Evolutionary conservation across 2,888 invertebrate species (phyloP).

Genomic region (Chloromyia formosa): DNA sequence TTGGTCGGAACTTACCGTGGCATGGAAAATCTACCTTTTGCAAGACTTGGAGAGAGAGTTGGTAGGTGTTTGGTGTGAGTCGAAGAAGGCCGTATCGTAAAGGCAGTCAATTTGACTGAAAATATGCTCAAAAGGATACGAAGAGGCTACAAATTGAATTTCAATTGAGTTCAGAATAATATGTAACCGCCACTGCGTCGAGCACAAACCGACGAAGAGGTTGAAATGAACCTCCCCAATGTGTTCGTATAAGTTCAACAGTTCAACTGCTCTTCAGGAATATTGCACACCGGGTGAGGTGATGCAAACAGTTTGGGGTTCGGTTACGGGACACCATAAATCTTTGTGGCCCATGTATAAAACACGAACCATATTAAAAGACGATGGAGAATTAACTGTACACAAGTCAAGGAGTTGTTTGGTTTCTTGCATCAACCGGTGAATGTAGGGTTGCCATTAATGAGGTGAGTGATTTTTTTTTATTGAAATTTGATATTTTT

Average conservation of each 20-base stretch:
- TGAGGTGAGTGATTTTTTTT: too few species aligned
- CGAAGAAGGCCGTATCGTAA: background rate
- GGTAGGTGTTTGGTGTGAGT: too few species aligned
- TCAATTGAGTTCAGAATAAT: conserved; percentile 17
- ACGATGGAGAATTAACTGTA: conserved; percentile 17
- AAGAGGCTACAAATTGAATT: conserved; percentile 36
- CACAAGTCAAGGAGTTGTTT: background rate
- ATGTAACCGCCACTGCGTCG: background rate
- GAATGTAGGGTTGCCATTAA: too few species aligned
- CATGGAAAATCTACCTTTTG: background rate
- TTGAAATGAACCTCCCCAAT: background rate
- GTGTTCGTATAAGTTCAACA: background rate
- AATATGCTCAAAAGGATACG: conserved; percentile 32
- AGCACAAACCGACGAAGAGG: background rate
- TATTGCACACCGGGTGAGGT: background rate
- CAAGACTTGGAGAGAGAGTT: too few species aligned
- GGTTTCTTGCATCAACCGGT: too few species aligned
- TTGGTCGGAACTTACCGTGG: conserved; percentile 1
- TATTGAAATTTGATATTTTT: too few species aligned
- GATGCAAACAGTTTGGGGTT: background rate
- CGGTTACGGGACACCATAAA: conserved; percentile 20
- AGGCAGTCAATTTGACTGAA: conserved; percentile 32
- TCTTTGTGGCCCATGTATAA: conserved; percentile 29
- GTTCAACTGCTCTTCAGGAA: background rate
- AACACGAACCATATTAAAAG: conserved; percentile 31